phyloP scores from a whole-genome alignment of 2,113 vertebrate genomes.

The Chionodraco myersi region DNA sequence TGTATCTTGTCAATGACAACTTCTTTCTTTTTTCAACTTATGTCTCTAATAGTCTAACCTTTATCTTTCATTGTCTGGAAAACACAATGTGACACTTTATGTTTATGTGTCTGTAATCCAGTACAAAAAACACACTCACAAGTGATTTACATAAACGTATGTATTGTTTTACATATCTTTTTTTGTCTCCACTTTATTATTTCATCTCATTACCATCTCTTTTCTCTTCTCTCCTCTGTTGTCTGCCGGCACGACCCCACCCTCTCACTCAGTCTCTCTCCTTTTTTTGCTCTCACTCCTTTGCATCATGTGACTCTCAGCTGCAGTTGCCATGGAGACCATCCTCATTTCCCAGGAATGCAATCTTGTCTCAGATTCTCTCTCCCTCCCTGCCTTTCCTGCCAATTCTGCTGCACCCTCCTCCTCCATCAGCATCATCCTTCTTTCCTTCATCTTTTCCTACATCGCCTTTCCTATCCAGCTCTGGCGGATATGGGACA shows the following conservation, averaged over 20 bases:
- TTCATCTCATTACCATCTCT: conserved; percentile 45
- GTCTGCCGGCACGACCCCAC: conserved; percentile 49
- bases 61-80: background rate
- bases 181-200: conserved; percentile 6
- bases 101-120: background rate
- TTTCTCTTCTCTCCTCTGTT: conserved; percentile 30
- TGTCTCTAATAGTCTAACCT: background rate
- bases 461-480: conserved; percentile 4
- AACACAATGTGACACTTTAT: background rate
- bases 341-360: conserved; percentile 81
- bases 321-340: conserved; percentile 85
- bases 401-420: conserved; percentile 50
- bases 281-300: conserved; percentile 57
- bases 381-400: conserved; percentile 47
- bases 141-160: background rate
- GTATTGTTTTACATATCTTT: background rate
- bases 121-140: conserved; percentile 1
- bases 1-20: conserved; percentile 16
- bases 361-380: conserved; percentile 64
- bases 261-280: conserved; percentile 22
- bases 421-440: conserved; percentile 33
- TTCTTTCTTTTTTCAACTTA: background rate
- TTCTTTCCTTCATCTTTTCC: conserved; percentile 16
- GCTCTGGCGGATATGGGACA: conserved; percentile 16
- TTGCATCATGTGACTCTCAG: conserved; percentile 83